Base-by-base conservation (phyloP, 2,797 vertebrate species). In the Liparis tanakae region DNA sequence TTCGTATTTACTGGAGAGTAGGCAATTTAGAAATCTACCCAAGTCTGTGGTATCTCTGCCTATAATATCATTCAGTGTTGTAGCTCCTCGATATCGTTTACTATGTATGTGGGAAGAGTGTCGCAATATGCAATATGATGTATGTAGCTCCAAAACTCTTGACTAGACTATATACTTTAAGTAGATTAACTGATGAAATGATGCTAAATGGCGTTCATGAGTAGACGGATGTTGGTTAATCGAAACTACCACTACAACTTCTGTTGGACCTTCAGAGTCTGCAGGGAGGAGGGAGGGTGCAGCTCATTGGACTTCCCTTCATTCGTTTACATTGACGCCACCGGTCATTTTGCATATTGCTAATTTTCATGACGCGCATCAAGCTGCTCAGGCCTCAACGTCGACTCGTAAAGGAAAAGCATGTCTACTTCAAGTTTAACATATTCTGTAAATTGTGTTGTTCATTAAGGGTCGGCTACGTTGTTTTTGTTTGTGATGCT, bases 141-240 rank as follows among this genome's bases (percentile, higher is more conserved):
- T 6, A 51, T 54, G 39, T 41, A 22, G 48, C 66, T 70, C 61
- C n/a, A 65, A 70, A 74, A 44, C 36, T 13, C 5, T 48, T 37
- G 33, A 64, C 46, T 57, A 13, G 7, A 41, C 39, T 14, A 41
- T 41, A 41, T 41, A 41, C 39, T 13, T 41, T 41, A 13, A 41
- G 4, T 41, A 41, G 39, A 41, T 41, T 12, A 41, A 39, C 37
- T 39, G 10, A 41, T 41, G 12, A 41, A 13, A 41, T 41, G 39
- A 41, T 41, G 39, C 12, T 14, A 13, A 13, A 13, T 41, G 13
- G 39, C 39, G 25, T 30, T 4, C 25, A 30, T 30, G 25, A 5
- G 10, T 14, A 17, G 15, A 41, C 46, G 20, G 37, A 20, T 2
- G 5, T 33, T 18, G n/a, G 2, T 55, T 48, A 54, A 61, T 44